Percentiles rank a stretch among this genome's conserved stretches.
These are phyloP conservation scores for Oncorhynchus kisutch DNA, from an alignment of 2,113 vertebrate species.

Conservation along the genomic window DNA sequence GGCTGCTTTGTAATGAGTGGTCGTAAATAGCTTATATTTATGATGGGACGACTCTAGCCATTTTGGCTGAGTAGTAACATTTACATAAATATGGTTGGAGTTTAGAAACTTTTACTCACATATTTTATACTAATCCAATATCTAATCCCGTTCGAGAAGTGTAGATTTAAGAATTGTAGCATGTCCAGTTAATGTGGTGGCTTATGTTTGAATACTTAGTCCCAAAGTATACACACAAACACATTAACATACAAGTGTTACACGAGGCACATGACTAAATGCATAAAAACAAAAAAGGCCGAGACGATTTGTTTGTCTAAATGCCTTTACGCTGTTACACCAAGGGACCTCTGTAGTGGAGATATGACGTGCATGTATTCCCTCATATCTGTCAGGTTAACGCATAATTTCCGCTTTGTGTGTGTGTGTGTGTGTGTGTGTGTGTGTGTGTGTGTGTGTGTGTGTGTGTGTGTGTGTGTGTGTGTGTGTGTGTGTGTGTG, in stretches of 20 bases:
- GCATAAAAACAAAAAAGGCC: background rate
- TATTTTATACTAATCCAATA: background rate
- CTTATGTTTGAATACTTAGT: background rate
- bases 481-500: too few species aligned
- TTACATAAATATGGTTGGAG: background rate
- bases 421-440: too few species aligned
- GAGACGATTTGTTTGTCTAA: too few species aligned
- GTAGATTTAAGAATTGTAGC: background rate
- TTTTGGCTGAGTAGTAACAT: background rate
- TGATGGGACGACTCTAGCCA: background rate
- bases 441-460: too few species aligned
- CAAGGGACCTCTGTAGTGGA: background rate
- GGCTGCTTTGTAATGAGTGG: background rate
- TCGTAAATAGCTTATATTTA: background rate
- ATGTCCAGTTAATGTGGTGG: background rate
- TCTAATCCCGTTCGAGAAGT: background rate
- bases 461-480: too few species aligned
- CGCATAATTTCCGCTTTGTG: background rate
- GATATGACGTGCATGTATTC: background rate
- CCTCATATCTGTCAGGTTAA: background rate
- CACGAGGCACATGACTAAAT: background rate
- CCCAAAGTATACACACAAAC: too few species aligned
- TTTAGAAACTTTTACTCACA: background rate
- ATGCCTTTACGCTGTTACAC: background rate
- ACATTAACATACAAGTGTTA: background rate